phyloP scores from a whole-genome alignment of 2,797 vertebrate species.

The Novumbra hubbsi region DNA sequence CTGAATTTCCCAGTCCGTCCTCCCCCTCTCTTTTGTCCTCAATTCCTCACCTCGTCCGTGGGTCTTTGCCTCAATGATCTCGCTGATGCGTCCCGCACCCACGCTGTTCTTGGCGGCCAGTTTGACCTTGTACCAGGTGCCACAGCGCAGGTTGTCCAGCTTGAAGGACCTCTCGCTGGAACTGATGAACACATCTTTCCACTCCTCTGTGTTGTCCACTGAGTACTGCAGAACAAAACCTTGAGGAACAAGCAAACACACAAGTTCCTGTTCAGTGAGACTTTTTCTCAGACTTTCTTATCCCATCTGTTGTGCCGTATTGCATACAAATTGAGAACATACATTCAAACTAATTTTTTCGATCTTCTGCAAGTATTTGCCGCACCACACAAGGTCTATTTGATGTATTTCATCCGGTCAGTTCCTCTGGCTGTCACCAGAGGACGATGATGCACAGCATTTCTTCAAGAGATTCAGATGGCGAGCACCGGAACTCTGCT shows the following conservation, averaged over 20 bases:
- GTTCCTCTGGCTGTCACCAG: constrained; percentile 50
- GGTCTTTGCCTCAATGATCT: constrained; percentile 98
- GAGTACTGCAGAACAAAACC: constrained; percentile 98
- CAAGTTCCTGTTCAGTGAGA: background rate
- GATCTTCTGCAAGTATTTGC: background rate
- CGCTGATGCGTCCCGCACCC: constrained; percentile 95
- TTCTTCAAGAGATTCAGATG: constrained; percentile 9
- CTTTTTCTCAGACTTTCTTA: background rate
- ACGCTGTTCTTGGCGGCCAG: constrained; percentile 98
- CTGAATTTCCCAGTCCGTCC: background rate
- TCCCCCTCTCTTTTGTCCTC: background rate
- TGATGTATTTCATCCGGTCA: background rate
- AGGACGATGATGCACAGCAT: constrained; percentile 40
- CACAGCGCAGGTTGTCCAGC: constrained; percentile 94
- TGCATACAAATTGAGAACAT: background rate
- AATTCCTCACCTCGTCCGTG: constrained; percentile 85
- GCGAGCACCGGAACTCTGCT: constrained; percentile 26
- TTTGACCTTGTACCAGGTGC: constrained; percentile 99
- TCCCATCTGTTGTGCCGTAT: background rate
- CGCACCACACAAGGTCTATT: background rate
- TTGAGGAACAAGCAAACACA: constrained; percentile 38
- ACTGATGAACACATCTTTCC: constrained; percentile 97
- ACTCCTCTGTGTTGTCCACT: constrained; percentile 96
- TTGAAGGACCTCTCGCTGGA: constrained; percentile 93
- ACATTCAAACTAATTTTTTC: background rate